A percentile compares a stretch with the other conserved stretches of the same genome.
Conservation (phyloP, 1,140 invertebrate genomes). For the Panagrolaimus sp. region DNA sequence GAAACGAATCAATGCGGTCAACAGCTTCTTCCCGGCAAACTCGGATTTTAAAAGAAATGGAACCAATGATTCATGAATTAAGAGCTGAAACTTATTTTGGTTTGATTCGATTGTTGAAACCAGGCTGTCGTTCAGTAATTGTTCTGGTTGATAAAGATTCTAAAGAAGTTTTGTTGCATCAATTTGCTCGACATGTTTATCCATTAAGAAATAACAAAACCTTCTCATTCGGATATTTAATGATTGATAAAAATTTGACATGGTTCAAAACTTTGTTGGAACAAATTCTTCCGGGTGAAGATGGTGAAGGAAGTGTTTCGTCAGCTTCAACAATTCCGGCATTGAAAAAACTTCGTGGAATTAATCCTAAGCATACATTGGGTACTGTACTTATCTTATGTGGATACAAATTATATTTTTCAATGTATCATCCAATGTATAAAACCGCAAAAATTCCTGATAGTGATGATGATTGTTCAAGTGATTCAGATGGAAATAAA, state of each 20-base stretch:
- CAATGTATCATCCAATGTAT: conserved; percentile 81
- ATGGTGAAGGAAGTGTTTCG: conserved; percentile 38
- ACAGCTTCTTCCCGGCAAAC: not conserved
- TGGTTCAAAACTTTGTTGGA: conserved; percentile 87
- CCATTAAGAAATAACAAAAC: conserved; percentile 88
- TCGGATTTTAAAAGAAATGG: conserved; percentile 43
- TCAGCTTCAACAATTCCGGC: conserved; percentile 55
- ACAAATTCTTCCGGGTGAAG: conserved; percentile 68
- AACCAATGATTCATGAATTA: conserved; percentile 73
- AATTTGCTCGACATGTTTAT: conserved; percentile 86
- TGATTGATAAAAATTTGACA: conserved; percentile 77
- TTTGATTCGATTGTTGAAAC: conserved; percentile 82
- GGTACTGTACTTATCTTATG: conserved; percentile 92
- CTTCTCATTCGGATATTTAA: conserved; percentile 83
- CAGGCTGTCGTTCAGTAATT: conserved; percentile 86
- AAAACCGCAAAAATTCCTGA: conserved; percentile 23
- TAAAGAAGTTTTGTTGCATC: conserved; percentile 75
- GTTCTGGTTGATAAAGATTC: conserved; percentile 81
- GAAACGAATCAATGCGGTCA: not conserved
- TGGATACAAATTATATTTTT: conserved; percentile 91
- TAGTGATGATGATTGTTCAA: conserved; percentile 32
- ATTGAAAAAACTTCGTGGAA: conserved; percentile 43
- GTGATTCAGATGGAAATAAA: conserved; percentile 19
- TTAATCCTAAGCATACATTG: conserved; percentile 91
- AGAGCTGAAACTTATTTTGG: conserved; percentile 90